Evolutionary conservation across 2,797 vertebrate species (phyloP), one percentile per base, ranked within the genome.

Genomic region (Prunella strophiata): DNA sequence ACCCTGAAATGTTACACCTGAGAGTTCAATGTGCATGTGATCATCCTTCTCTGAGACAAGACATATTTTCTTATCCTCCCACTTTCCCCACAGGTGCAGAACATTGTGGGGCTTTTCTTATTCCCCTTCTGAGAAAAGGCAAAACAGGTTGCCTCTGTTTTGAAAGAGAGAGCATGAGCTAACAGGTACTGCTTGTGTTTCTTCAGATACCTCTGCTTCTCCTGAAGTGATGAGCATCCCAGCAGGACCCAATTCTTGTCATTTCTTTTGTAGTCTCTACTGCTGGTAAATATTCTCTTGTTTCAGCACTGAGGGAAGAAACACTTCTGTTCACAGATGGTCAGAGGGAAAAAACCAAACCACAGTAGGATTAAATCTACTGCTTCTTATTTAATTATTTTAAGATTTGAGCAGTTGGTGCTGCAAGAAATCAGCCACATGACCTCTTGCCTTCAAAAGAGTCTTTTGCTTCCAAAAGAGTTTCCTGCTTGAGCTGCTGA

Each of bases 341-440:
- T 63, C 81, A 89, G 45, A 92, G 11, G 20, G 32, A 21, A 85
- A 36, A 76, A 15, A 0, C 4, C 10, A 88, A 85, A 75, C 17
- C 52, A 57, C n/a, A 20, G 66, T 58, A 57, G 61, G 42, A 89
- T 88, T 93, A 91, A 72, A 66, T 85, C 74, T 72, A 72, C 82
- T 85, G 57, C 68, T 88, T 91, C 92, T 80, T 90, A 66, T 62
- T 66, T 85, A 88, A 90, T 93, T 91, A 91, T 90, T 94, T 90
- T 81, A 88, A 93, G 92, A 91, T 89, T 57, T 82, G 57, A 96
- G 81, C 78, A 94, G 61, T 80, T 83, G 68, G 78, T 79, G 22
- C 75, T 36, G 15, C 27, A 89, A 93, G 74, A 93, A 94, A 87
- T 66, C 58, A 76, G 32, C 51, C 63, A 67, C 32, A 71, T 55